These are phyloP conservation scores for Aelia acuminata DNA, from an alignment of 2,888 invertebrate genomes.

Conservation along the genomic window DNA sequence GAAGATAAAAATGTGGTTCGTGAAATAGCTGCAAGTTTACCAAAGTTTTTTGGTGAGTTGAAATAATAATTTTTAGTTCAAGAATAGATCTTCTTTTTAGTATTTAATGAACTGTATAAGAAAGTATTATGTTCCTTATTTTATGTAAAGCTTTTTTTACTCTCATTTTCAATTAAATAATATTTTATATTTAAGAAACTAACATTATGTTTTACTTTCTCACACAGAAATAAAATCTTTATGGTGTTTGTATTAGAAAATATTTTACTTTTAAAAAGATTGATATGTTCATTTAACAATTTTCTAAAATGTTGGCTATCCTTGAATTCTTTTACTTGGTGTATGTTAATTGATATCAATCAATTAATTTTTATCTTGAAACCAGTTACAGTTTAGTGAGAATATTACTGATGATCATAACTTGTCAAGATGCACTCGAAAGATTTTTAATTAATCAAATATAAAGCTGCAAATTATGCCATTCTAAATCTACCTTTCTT, in stretches of 20 bases:
- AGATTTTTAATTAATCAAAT: too few species aligned
- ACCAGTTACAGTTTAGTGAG: neutral
- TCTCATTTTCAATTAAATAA: neutral
- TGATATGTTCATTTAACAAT: neutral
- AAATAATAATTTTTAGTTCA: conserved; percentile 1
- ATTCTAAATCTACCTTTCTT: neutral
- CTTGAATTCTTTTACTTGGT: neutral
- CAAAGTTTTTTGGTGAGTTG: conserved; percentile 63
- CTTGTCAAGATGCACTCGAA: too few species aligned
- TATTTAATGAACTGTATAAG: neutral
- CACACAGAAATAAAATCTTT: neutral
- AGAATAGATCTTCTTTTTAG: neutral
- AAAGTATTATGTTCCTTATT: neutral
- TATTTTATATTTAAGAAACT: neutral
- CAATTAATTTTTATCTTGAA: neutral
- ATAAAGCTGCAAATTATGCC: neutral
- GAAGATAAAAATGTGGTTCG: conserved; percentile 62
- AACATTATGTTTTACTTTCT: neutral
- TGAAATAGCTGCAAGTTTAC: conserved; percentile 61
- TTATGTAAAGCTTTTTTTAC: neutral
- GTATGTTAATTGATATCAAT: neutral
- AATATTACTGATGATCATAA: too few species aligned
- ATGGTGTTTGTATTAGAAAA: conserved; percentile 16
- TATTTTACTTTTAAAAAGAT: neutral
- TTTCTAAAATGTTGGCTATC: neutral